phyloP scores from a whole-genome alignment of 2,888 invertebrate genomes.

The Nycteola revayana region DNA sequence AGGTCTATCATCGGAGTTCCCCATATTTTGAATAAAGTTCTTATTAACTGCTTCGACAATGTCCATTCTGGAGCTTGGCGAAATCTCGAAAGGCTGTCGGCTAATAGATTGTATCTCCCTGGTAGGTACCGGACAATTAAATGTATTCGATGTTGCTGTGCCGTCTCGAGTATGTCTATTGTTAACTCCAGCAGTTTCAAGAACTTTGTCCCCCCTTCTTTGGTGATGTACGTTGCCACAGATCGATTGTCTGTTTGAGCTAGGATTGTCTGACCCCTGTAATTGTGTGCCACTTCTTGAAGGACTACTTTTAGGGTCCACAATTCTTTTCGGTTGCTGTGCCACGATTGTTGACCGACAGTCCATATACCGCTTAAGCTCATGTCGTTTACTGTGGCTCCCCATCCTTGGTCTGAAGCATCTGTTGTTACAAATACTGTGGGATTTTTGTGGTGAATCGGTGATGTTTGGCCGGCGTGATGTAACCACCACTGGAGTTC shows the following conservation, averaged over 20 bases:
- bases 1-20: slow-evolving; percentile 13
- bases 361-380: no score
- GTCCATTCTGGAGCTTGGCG: slow-evolving; percentile 14
- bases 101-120: slow-evolving; percentile 17
- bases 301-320: slow-evolving; percentile 11
- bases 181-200: no score
- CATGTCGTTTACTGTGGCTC: no score
- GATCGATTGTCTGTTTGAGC: slow-evolving; percentile 5
- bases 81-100: slow-evolving; percentile 20
- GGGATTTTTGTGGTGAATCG: no score
- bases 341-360: no score
- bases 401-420: no score
- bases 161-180: slow-evolving; percentile 4
- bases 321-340: no score
- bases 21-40: slow-evolving; percentile 7
- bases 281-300: slow-evolving; percentile 1
- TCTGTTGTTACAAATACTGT: no score
- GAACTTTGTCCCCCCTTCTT: slow-evolving; percentile 27
- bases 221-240: slow-evolving; percentile 16
- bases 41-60: slow-evolving; percentile 1
- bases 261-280: slow-evolving; percentile 1
- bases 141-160: slow-evolving; percentile 5
- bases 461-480: no score
- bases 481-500: slow-evolving; percentile 2
- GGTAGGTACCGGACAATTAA: slow-evolving; percentile 20